Evolutionary conservation across 2,888 invertebrate species (phyloP).

Genomic region (Branchipolynoe longqiensis): DNA sequence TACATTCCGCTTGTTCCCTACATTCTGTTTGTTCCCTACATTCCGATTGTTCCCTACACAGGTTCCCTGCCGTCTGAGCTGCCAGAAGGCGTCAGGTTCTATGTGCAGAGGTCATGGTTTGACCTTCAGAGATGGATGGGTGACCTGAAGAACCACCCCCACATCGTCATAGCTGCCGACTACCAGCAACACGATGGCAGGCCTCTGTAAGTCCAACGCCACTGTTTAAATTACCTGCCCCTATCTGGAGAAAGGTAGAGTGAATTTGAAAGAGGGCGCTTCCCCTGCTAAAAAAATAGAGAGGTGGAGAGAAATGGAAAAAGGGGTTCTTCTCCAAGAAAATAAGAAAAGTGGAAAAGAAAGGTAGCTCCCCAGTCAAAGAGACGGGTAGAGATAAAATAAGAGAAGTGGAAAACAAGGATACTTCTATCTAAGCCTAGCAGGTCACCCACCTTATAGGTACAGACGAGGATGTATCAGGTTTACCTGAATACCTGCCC

Average conservation of each 20-base stretch:
- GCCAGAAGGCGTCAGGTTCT: background rate
- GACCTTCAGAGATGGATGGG: background rate
- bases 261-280: background rate
- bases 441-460: too few relatives aligned
- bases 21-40: background rate
- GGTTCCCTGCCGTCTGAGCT: background rate
- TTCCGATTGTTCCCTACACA: background rate
- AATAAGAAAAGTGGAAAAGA: background rate
- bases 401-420: too few relatives aligned
- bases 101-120: conserved; percentile 2
- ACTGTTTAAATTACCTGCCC: too few relatives aligned
- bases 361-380: too few relatives aligned
- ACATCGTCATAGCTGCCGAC: background rate
- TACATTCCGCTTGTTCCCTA: background rate
- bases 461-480: too few relatives aligned
- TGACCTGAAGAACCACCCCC: background rate
- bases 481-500: too few relatives aligned
- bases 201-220: too few relatives aligned
- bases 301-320: background rate
- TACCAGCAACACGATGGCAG: too few relatives aligned
- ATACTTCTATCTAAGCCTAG: too few relatives aligned
- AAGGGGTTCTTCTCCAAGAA: background rate
- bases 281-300: background rate
- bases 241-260: background rate
- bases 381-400: too few relatives aligned